These are phyloP conservation scores for Mactra quadrangularis DNA, from an alignment of 1,140 invertebrate species.

Conservation along the genomic window DNA sequence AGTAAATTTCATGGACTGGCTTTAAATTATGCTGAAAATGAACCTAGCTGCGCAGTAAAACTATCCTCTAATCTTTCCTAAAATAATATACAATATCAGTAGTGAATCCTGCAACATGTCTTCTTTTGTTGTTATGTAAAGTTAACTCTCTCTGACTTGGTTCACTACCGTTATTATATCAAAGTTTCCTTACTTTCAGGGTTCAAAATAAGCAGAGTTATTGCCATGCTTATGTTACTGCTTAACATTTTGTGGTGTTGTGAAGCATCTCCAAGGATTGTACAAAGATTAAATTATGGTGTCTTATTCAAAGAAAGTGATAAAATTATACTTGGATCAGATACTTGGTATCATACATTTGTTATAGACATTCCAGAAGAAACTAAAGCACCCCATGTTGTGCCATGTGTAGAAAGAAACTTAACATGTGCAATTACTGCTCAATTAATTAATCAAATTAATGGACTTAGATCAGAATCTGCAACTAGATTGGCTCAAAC, in stretches of 20 bases:
- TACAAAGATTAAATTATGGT: slow-evolving; percentile 56
- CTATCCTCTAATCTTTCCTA: slow-evolving; percentile 10
- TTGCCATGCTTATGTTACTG: no score
- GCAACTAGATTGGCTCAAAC: slow-evolving; percentile 32
- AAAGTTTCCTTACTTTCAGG: slow-evolving; percentile 11
- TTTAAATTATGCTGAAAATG: no score
- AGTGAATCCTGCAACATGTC: not conserved
- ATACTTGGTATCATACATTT: slow-evolving; percentile 54
- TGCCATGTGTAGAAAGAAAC: slow-evolving; percentile 1
- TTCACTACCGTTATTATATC: slow-evolving; percentile 8
- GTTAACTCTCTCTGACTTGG: slow-evolving; percentile 1
- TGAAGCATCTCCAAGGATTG: not conserved
- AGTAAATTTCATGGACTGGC: no score
- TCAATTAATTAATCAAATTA: slow-evolving; percentile 27
- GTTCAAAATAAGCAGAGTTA: no score
- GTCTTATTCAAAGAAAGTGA: slow-evolving; percentile 22
- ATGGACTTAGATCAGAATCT: not conserved
- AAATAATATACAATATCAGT: slow-evolving; percentile 34
- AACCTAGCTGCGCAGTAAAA: no score
- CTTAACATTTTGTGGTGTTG: no score
- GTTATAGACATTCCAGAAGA: slow-evolving; percentile 42
- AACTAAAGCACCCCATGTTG: not conserved
- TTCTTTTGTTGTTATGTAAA: no score
- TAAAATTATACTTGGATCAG: slow-evolving; percentile 10
- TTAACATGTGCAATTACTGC: slow-evolving; percentile 1